Evolutionary conservation across 35 echinoderm and acorn worm species (phyloP), one percentile per base, ranked within the genome.

Genomic region (Anneissia japonica): DNA sequence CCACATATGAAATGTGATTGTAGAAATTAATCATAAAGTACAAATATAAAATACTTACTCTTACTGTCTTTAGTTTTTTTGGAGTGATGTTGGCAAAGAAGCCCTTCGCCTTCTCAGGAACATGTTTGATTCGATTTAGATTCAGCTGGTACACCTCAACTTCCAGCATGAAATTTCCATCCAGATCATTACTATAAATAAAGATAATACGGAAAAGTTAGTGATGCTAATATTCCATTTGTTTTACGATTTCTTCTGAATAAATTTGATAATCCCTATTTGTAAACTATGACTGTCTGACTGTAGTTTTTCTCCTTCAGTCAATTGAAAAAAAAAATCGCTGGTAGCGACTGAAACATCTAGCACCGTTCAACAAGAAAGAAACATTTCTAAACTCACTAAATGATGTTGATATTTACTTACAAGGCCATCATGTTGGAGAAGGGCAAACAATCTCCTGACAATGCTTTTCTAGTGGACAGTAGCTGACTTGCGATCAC

Each of bases 401-500:
- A 14, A 23, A 88, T 37, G 34, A 34, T 0, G 32, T 32, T 0
- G 32, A 46, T 21, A 85, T 28, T 33, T 40, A 91, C 92, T 99
- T 82, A 99, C 96, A 99, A 36, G 75, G 76, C 83, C 16, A 93
- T 86, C 74, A 94, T 90, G 37, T 93, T 99, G 28, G 77, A 84
- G 84, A 92, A 99, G 29, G 90, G 89, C 35, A 99, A 35, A 81
- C 96, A 94, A 55, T 99, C 96, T 29, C 96, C 96, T 29, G 80
- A 77, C 1, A 93, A 46, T n/a, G 82, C 86, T 39, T 99, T 89
- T 0, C 85, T 35, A n/a, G 92, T 93, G 9, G 93, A 91, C 28
- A 94, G 84, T 0, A 99, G 90, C 23, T 93, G 89, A 37, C 89
- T 94, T 0, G 92, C 46, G 4, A 88, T 89, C 6, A 94, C 89